Percentiles rank a stretch among this genome's conserved stretches.
Evolutionary conservation across 2,797 vertebrate species (phyloP).

Genomic region (Eulemur rubriventer): DNA sequence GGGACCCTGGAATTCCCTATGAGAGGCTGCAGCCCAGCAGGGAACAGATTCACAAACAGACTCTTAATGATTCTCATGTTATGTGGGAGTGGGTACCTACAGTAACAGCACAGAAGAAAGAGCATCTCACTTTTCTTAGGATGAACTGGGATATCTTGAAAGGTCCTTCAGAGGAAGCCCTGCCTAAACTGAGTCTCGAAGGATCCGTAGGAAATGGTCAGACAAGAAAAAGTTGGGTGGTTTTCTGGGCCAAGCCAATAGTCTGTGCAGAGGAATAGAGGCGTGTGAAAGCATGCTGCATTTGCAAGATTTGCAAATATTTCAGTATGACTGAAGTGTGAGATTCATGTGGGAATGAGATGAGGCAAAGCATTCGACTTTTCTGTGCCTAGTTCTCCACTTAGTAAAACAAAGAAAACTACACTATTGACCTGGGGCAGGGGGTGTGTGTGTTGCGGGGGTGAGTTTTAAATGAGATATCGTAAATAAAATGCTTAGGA

Average conservation of each 20-base stretch:
- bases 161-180: not conserved
- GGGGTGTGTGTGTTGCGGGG: not conserved
- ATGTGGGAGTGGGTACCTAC: not conserved
- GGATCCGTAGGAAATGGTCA: not conserved
- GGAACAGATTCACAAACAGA: not conserved
- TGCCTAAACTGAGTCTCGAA: not conserved
- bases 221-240: not conserved
- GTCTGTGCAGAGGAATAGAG: not conserved
- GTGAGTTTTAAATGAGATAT: not conserved
- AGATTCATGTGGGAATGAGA: not conserved
- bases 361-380: not conserved
- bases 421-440: not conserved
- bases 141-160: not conserved
- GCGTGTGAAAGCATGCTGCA: not conserved
- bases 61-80: not conserved
- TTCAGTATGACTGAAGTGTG: not conserved
- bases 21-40: not conserved
- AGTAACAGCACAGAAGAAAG: not conserved
- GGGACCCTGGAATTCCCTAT: not conserved
- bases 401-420: not conserved
- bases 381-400: not conserved
- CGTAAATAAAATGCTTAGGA: conserved; percentile 1
- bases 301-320: not conserved
- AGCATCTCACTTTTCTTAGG: not conserved
- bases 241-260: not conserved